phyloP scores from a whole-genome alignment of 1,140 invertebrate genomes.

The Danaus melanippus region DNA sequence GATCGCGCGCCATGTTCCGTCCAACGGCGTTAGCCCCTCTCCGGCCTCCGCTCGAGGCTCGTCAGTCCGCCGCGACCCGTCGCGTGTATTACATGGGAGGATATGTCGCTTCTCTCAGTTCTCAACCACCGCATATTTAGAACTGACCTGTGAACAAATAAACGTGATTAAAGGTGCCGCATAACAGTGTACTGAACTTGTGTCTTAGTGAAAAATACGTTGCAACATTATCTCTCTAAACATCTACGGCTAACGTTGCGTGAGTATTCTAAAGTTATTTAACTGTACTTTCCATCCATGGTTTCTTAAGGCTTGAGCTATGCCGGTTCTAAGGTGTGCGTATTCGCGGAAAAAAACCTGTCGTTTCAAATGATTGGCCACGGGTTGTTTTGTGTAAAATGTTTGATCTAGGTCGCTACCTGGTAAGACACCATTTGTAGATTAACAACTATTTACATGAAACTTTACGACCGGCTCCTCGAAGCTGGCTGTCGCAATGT shows the following conservation, averaged over 20 bases:
- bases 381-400: conserved; percentile 36
- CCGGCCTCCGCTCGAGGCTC: conserved; percentile 16
- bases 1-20: conserved; percentile 36
- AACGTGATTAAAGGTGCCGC: conserved; percentile 39
- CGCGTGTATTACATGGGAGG: conserved; percentile 22
- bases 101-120: conserved; percentile 9
- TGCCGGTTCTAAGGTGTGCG: conserved; percentile 45
- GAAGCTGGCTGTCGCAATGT: too few species aligned
- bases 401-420: conserved; percentile 33
- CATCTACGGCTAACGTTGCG: conserved; percentile 39
- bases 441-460: conserved; percentile 1
- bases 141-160: conserved; percentile 46
- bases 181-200: conserved; percentile 39
- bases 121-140: conserved; percentile 37
- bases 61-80: conserved; percentile 47
- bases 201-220: conserved; percentile 25
- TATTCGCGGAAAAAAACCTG: conserved; percentile 61
- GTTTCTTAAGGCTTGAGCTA: conserved; percentile 35
- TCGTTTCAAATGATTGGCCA: conserved; percentile 45
- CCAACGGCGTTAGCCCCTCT: conserved; percentile 15
- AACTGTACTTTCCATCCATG: conserved; percentile 63
- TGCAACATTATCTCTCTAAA: conserved; percentile 37
- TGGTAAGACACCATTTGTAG: conserved; percentile 7
- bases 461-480: too few species aligned
- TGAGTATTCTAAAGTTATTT: conserved; percentile 61